phyloP scores from a whole-genome alignment of 2,888 invertebrate species.

The Patella pellucida region DNA sequence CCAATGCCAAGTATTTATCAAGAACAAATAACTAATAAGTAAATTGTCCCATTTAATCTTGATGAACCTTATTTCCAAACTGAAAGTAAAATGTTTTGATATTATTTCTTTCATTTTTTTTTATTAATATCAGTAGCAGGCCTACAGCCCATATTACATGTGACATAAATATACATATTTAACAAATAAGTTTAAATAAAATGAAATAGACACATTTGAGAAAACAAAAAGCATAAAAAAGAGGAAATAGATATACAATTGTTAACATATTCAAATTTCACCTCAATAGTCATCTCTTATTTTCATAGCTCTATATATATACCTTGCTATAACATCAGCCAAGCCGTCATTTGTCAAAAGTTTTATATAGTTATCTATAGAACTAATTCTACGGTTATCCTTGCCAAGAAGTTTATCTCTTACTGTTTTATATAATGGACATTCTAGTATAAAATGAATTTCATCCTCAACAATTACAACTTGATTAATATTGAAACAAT shows the following conservation, averaged over 20 bases:
- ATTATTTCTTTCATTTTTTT: too few relatives aligned
- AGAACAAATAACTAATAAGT: too few relatives aligned
- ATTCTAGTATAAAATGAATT: not conserved
- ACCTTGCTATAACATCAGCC: not conserved
- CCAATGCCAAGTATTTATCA: too few relatives aligned
- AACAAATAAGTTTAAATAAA: not conserved
- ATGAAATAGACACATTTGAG: not conserved
- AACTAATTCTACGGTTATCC: too few relatives aligned
- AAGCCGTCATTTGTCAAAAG: too few relatives aligned
- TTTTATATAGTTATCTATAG: too few relatives aligned
- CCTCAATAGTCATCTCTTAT: not conserved
- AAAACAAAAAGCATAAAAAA: too few relatives aligned
- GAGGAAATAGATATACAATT: not conserved
- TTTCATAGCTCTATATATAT: not conserved
- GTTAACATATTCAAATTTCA: not conserved
- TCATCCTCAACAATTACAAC: not conserved
- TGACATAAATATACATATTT: not conserved
- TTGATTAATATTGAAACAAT: not conserved
- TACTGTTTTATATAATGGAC: constrained; percentile 7
- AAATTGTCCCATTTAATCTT: too few relatives aligned
- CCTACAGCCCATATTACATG: constrained; percentile 12
- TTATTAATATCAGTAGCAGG: not conserved
- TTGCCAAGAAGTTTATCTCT: not conserved
- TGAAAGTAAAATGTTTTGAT: too few relatives aligned
- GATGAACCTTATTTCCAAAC: too few relatives aligned